A percentile compares a stretch with the other conserved stretches of the same genome.
Evolutionary conservation across 1,140 invertebrate species (phyloP).

Genomic region (Aphis gossypii): DNA sequence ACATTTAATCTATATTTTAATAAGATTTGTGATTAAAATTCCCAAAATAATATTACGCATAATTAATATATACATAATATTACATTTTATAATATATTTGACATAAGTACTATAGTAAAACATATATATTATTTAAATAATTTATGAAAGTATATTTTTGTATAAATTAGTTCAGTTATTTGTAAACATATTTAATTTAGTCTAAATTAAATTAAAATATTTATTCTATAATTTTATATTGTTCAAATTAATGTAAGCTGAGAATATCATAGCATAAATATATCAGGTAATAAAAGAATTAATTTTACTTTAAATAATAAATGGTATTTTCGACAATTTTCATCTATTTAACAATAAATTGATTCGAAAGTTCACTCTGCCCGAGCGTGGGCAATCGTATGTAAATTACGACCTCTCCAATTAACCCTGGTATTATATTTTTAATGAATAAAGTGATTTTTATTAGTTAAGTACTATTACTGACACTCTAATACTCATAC

Average conservation of each 20-base stretch:
- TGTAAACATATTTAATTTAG: not conserved
- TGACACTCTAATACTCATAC: not conserved
- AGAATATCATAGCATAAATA: not conserved
- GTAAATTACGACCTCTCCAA: slow-evolving; percentile 50
- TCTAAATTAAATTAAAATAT: not conserved
- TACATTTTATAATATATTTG: not conserved
- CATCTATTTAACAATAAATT: slow-evolving; percentile 23
- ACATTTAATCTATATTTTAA: not conserved
- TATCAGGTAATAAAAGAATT: not conserved
- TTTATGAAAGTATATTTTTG: not conserved
- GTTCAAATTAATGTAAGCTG: not conserved
- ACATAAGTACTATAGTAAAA: not conserved
- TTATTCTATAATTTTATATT: not conserved
- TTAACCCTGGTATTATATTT: slow-evolving; percentile 25
- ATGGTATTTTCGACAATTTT: not conserved
- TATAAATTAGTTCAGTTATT: not conserved
- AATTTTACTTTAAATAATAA: slow-evolving; percentile 1
- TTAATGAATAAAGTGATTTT: slow-evolving; percentile 51
- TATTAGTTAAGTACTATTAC: slow-evolving; percentile 29
- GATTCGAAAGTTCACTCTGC: slow-evolving; percentile 15
- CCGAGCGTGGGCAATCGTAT: not conserved
- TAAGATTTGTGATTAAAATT: not conserved
- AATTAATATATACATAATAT: not conserved
- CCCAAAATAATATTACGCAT: not conserved
- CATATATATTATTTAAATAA: not conserved